Conservation (phyloP, 2,888 invertebrate species). For the Apamea monoglypha region DNA sequence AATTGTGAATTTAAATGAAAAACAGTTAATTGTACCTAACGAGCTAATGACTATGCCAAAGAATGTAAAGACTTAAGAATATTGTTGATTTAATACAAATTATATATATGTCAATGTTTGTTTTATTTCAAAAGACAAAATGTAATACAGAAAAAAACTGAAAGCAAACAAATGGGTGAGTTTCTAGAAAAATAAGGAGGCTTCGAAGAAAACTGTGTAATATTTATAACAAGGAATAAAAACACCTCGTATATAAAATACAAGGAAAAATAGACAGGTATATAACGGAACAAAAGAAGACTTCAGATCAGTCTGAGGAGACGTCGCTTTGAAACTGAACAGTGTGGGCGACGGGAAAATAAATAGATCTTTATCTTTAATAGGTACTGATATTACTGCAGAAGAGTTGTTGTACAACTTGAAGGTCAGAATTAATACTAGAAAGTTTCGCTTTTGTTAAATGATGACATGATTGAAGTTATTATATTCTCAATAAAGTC, state of each 20-base stretch:
- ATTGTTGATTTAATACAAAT: slow-evolving; percentile 91
- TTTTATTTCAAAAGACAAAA: slow-evolving; percentile 71
- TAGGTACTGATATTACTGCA: background rate
- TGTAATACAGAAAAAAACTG: background rate
- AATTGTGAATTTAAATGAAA: slow-evolving; percentile 84
- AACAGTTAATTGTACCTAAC: slow-evolving; percentile 74
- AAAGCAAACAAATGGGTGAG: background rate
- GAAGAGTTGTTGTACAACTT: background rate
- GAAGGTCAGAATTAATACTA: background rate
- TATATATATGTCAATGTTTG: slow-evolving; percentile 84
- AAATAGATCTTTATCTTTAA: background rate
- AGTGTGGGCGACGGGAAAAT: background rate
- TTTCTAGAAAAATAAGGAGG: background rate
- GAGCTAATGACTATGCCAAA: slow-evolving; percentile 88
- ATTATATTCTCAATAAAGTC: background rate
- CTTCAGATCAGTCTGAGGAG: background rate
- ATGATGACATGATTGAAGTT: background rate
- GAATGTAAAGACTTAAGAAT: slow-evolving; percentile 88
- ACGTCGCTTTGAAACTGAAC: background rate
- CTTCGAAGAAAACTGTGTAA: background rate
- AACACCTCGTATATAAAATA: background rate
- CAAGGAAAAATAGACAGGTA: background rate
- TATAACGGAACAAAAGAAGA: background rate
- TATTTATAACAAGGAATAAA: background rate
- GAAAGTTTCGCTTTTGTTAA: background rate